A percentile compares a stretch with the other conserved stretches of the same genome.
These are phyloP conservation scores for Antennarius striatus DNA, from an alignment of 2,113 vertebrate species.

Conservation along the genomic window DNA sequence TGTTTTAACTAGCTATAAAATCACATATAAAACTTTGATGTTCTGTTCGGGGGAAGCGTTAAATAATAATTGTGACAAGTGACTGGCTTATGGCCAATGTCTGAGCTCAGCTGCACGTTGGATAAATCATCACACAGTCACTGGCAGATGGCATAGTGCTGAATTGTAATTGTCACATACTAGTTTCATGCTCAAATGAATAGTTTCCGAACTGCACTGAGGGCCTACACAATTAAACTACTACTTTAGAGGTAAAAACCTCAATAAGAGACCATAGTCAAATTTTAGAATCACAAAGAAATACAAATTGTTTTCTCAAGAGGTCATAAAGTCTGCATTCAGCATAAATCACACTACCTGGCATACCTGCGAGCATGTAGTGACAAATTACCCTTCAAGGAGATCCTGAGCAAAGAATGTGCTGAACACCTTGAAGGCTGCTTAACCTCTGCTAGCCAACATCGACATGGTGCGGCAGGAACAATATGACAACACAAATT, in stretches of 20 bases:
- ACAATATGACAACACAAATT: conserved; percentile 37
- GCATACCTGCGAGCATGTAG: conserved; percentile 65
- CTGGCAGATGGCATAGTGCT: conserved; percentile 7
- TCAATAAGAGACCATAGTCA: neutral
- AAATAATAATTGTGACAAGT: neutral
- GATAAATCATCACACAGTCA: conserved; percentile 36
- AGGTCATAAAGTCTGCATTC: conserved; percentile 41
- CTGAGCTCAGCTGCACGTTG: conserved; percentile 7
- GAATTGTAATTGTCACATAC: conserved; percentile 20
- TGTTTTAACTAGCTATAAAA: too few species aligned
- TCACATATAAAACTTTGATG: neutral
- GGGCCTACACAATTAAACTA: too few species aligned
- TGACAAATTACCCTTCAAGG: conserved; percentile 63
- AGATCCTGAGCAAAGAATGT: conserved; percentile 54
- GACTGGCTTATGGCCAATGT: neutral
- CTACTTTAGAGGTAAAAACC: too few species aligned
- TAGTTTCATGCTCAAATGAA: conserved; percentile 25
- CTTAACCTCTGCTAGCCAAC: conserved; percentile 25
- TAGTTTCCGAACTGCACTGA: conserved; percentile 18
- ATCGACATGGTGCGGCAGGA: conserved; percentile 29
- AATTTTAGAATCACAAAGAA: neutral
- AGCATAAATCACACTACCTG: conserved; percentile 8
- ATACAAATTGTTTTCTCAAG: neutral
- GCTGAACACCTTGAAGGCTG: conserved; percentile 16
- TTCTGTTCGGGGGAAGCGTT: neutral